Evolutionary conservation across 1,140 invertebrate genomes (phyloP), one percentile per base, ranked within the genome.

Genomic region (Penaeus japonicus): DNA sequence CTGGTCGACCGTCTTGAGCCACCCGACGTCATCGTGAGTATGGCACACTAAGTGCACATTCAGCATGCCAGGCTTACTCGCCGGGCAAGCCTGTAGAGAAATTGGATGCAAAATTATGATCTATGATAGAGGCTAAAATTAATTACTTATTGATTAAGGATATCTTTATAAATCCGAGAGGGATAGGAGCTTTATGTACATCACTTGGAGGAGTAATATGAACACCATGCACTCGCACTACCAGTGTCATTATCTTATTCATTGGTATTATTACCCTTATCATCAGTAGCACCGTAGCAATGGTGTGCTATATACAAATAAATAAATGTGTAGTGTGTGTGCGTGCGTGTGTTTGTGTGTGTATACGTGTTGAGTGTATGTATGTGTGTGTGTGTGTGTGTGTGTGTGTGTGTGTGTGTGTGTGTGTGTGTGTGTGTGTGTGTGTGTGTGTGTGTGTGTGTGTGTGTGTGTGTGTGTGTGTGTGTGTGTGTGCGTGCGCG

Each of bases 1-100:
- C 90, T 95, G 93, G 91, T 95, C 94, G 24, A 94, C 94, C 15
- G 95, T 95, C 90, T 94, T 94, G 22, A 95, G 91, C 94, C 94
- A 95, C 20, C 94, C 95, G 12, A 94, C 94, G 92, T 95, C 94
- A 91, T 94, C 94, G 91, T 95, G 94, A 39, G 91, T 91, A 89
- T 92, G 92, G 39, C 93, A 92, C 0, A 94, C 92, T 22, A 94
- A 89, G 90, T 94, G 94, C 20, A 94, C 93, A 91, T 94, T 94
- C 24, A 93, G 70, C 81, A 91, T 90, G 59, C 91, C 91, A 5
- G 90, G 62, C 59, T 91, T 90, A 5, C 85, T 85, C 2, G 65
- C 73, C 15, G 91, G 91, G 84, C 92, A 93, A 27, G 89, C 87
- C 91, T 92, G 54, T 84, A 89, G 39, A 22, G 55, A 83, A 75